These are phyloP conservation scores for Pogonognathellus flavescens DNA, from an alignment of 1,140 invertebrate genomes.

Conservation along the genomic window DNA sequence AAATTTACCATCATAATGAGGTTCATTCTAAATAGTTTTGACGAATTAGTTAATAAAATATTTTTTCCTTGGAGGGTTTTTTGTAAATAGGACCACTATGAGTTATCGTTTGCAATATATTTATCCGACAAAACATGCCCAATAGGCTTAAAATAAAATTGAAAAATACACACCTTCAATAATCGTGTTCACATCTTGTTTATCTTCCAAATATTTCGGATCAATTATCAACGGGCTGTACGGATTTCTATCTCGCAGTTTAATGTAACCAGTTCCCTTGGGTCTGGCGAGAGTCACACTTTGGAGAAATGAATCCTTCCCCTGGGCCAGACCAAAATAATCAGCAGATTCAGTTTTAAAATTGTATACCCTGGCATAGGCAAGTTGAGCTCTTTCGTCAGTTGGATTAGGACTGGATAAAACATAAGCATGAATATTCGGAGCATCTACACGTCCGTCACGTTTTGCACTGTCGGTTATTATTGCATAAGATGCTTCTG, in stretches of 20 bases:
- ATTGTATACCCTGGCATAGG: neutral
- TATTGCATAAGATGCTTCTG: constrained; percentile 2
- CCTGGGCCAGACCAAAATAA: neutral
- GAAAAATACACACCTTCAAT: constrained; percentile 42
- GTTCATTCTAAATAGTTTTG: too few relatives aligned
- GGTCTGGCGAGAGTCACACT: constrained; percentile 10
- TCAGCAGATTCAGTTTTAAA: neutral
- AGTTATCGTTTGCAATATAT: too few relatives aligned
- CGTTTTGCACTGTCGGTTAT: neutral
- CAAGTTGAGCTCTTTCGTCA: neutral
- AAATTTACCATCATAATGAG: too few relatives aligned
- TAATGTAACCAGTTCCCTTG: neutral
- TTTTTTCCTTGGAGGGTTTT: too few relatives aligned
- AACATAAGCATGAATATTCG: constrained; percentile 14
- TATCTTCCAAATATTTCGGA: too few relatives aligned
- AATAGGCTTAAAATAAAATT: too few relatives aligned
- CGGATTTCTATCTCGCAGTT: constrained; percentile 15
- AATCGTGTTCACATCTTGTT: neutral
- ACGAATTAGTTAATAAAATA: too few relatives aligned
- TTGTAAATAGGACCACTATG: too few relatives aligned
- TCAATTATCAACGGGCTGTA: constrained; percentile 35
- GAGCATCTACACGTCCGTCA: neutral
- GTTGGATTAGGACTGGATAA: neutral
- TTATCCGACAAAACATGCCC: too few relatives aligned
- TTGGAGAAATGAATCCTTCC: constrained; percentile 37